Conservation (phyloP, 2,113 vertebrate species). For the Microtus pennsylvanicus region DNA sequence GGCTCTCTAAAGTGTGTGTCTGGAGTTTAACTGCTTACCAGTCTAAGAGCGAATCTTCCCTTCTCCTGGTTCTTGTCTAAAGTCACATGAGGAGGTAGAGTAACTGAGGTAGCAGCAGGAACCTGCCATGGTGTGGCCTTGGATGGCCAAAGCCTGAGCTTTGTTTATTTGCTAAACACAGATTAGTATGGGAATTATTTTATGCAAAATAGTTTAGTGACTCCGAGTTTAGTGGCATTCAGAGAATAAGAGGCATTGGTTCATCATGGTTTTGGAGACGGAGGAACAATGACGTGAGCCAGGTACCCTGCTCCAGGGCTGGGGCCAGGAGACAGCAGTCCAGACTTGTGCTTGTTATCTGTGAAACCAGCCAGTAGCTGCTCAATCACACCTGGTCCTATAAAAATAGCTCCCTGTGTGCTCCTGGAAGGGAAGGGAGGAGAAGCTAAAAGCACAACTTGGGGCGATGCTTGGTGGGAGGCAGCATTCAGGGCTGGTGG, state of each 20-base stretch:
- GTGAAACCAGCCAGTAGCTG: not conserved
- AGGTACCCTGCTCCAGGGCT: not conserved
- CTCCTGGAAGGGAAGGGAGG: not conserved
- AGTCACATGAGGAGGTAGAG: not conserved
- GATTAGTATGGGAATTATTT: not conserved
- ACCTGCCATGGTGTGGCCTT: not conserved
- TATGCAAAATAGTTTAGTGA: not conserved
- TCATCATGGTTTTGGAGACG: not conserved
- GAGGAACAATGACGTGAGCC: not conserved
- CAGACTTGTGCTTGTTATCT: not conserved
- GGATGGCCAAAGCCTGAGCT: not conserved
- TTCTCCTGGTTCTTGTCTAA: not conserved
- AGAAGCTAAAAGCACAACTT: not conserved
- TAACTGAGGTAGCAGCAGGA: not conserved
- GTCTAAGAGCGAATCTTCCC: not conserved
- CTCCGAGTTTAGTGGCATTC: not conserved
- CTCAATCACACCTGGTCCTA: conserved; percentile 49
- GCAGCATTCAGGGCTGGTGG: not conserved
- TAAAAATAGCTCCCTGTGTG: not conserved
- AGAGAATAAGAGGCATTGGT: not conserved
- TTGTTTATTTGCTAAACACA: conserved; percentile 14
- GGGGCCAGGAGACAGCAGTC: not conserved
- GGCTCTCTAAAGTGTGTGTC: not conserved
- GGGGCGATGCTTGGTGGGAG: not conserved
- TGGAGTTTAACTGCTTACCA: not conserved